Conservation (phyloP, 1,140 invertebrate species). For the Pogonognathellus flavescens region DNA sequence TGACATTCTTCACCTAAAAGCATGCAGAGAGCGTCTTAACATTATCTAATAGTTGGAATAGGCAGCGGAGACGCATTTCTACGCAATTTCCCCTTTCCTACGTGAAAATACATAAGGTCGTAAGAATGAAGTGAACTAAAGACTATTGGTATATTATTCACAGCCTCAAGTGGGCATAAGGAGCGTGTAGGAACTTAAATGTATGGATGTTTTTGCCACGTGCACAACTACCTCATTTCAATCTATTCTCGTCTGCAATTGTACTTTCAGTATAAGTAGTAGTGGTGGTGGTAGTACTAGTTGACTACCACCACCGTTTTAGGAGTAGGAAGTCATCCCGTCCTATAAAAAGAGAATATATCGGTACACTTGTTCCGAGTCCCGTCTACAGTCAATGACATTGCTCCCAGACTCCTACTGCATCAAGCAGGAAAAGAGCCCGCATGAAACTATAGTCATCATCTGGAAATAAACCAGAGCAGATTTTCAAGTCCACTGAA, state of each 20-base stretch:
- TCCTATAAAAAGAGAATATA: background rate
- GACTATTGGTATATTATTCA: conserved; percentile 16
- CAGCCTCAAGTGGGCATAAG: background rate
- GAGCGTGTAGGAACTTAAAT: background rate
- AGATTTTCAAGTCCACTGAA: background rate
- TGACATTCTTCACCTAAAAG: too few relatives aligned
- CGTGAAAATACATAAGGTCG: background rate
- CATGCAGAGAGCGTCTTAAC: too few relatives aligned
- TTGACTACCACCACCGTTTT: background rate
- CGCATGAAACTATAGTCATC: background rate
- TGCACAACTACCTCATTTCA: conserved; percentile 44
- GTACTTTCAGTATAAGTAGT: background rate
- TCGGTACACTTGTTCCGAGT: background rate
- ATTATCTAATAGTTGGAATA: too few relatives aligned
- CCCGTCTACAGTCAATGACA: too few relatives aligned
- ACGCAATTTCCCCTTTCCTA: background rate
- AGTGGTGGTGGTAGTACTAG: background rate
- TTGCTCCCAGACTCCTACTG: too few relatives aligned
- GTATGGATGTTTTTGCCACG: conserved; percentile 47
- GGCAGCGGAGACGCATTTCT: background rate
- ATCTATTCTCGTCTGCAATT: background rate
- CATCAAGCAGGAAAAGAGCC: too few relatives aligned
- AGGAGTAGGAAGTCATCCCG: background rate
- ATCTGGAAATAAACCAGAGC: background rate
- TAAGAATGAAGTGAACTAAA: background rate